Evolutionary conservation across 2,113 vertebrate genomes (phyloP).

Genomic region (Phoxinus phoxinus): DNA sequence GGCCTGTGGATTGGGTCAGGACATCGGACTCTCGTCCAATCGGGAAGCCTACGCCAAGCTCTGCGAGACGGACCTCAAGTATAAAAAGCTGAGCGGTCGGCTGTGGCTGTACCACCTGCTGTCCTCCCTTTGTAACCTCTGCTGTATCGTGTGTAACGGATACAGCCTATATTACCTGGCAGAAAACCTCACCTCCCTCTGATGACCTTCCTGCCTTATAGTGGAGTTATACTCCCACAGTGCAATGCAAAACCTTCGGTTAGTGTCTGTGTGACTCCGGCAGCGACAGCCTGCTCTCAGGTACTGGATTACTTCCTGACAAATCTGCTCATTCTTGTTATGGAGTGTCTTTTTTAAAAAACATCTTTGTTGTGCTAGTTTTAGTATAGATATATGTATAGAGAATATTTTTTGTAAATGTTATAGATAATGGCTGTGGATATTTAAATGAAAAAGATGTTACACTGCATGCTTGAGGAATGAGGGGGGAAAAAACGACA

Average conservation of each 20-base stretch:
- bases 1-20: slow-evolving; percentile 76
- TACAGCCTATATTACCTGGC: slow-evolving; percentile 79
- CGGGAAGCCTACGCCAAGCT: slow-evolving; percentile 76
- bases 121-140: slow-evolving; percentile 83
- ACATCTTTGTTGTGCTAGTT: not conserved
- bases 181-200: slow-evolving; percentile 72
- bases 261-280: not conserved
- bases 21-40: slow-evolving; percentile 73
- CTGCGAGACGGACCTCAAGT: slow-evolving; percentile 66
- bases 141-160: slow-evolving; percentile 81
- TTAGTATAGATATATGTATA: not conserved
- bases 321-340: not conserved
- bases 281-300: slow-evolving; percentile 16
- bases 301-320: slow-evolving; percentile 25
- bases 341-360: not conserved
- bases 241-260: slow-evolving; percentile 26
- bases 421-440: not conserved
- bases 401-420: not conserved
- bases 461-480: not conserved
- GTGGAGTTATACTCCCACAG: not conserved
- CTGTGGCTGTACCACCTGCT: slow-evolving; percentile 76
- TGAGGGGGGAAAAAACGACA: not conserved
- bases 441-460: not conserved
- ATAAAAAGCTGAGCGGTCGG: slow-evolving; percentile 68
- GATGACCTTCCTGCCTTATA: not conserved